A percentile compares a stretch with the other conserved stretches of the same genome.
These are phyloP conservation scores for Eucidaris tribuloides DNA, from an alignment of 35 echinoderm and acorn worm species.

Conservation along the genomic window DNA sequence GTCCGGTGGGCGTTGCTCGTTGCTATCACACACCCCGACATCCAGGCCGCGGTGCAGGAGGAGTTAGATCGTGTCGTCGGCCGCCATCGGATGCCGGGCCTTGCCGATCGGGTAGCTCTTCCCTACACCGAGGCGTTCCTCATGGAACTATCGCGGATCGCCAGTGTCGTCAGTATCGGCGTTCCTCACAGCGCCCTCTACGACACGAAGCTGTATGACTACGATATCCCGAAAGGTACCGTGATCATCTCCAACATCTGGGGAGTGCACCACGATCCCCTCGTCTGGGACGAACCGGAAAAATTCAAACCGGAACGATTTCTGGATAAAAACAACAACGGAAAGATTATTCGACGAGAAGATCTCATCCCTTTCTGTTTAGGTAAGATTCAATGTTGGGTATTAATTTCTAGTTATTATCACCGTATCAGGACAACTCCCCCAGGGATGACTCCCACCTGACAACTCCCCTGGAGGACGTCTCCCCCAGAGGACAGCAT, in stretches of 20 bases:
- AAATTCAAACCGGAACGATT: conserved; percentile 52
- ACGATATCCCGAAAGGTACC: conserved; percentile 52
- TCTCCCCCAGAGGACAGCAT: too few relatives aligned
- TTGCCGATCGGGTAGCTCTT: conserved; percentile 30
- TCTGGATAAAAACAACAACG: conserved; percentile 19
- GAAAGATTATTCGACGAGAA: conserved; percentile 18
- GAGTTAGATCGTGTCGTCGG: conserved; percentile 56
- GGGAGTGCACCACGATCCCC: neutral
- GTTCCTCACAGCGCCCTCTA: conserved; percentile 31
- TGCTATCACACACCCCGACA: conserved; percentile 32
- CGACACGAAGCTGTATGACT: conserved; percentile 25
- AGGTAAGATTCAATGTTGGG: neutral
- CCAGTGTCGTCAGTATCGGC: conserved; percentile 23
- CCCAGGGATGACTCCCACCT: too few relatives aligned
- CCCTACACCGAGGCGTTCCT: conserved; percentile 38
- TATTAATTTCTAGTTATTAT: neutral
- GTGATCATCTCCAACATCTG: conserved; percentile 40
- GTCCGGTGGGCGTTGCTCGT: conserved; percentile 42
- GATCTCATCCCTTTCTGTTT: conserved; percentile 50
- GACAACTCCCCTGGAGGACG: too few relatives aligned
- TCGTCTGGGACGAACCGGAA: conserved; percentile 41
- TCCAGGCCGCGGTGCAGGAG: conserved; percentile 39
- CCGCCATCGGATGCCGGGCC: conserved; percentile 13
- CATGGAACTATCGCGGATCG: conserved; percentile 36
- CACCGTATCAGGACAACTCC: too few relatives aligned